Evolutionary conservation across 2,797 vertebrate species (phyloP).

Genomic region (Cuniculus paca): DNA sequence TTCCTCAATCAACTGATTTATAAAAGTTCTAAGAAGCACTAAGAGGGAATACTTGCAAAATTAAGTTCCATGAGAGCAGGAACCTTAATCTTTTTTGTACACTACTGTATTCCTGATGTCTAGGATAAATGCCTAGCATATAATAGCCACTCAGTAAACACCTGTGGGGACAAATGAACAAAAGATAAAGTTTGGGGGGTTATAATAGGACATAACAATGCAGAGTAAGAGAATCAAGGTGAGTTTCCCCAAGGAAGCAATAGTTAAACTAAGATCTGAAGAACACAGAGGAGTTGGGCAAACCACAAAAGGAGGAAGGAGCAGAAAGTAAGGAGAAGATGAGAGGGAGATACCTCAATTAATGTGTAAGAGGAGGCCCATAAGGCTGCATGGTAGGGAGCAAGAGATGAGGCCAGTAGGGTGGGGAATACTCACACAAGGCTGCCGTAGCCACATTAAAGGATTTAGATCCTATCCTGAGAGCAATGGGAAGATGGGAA

Average conservation of each 20-base stretch:
- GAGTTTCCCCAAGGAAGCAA: slow-evolving; percentile 30
- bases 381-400: not conserved
- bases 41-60: not conserved
- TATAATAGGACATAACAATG: not conserved
- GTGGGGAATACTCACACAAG: not conserved
- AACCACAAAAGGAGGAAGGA: not conserved
- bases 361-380: not conserved
- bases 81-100: not conserved
- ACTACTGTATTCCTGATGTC: not conserved
- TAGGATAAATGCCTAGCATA: not conserved
- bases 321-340: not conserved
- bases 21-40: slow-evolving; percentile 1
- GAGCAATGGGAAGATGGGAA: not conserved
- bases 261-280: not conserved
- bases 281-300: not conserved
- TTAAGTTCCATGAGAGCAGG: not conserved
- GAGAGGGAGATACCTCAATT: not conserved
- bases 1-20: not conserved
- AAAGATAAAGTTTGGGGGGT: not conserved
- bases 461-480: not conserved
- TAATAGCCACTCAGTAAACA: not conserved
- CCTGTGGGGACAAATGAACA: not conserved
- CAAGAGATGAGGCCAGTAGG: not conserved
- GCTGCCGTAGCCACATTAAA: accelerated
- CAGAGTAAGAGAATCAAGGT: not conserved